Base-by-base conservation (phyloP, 1,140 invertebrate genomes). In the Nasonia longicornis region DNA sequence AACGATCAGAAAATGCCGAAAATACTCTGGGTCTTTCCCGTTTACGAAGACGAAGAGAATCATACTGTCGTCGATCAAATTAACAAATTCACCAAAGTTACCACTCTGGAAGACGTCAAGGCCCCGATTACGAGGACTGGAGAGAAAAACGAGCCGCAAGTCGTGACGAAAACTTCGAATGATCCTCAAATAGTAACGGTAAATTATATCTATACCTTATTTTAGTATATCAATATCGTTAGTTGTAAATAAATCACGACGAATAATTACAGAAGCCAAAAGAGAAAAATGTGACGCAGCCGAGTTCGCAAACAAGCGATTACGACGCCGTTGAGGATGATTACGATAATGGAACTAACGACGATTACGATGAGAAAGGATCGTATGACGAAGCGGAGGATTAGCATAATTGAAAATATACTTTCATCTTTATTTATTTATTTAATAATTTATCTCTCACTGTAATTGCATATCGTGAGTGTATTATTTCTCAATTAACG, bases 1-100 rank as follows among this genome's bases (percentile, higher is more conserved):
- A 42, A 22, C 20, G 42, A 70, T 20, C n/a, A 26, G 14, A 81
- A 77, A 48, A 48, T 83, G 64, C 78, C 82, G 12, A 77, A 72
- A 8, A 79, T 70, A 3, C n/a, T 84, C 0, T 82, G 79, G 66
- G 82, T 84, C 26, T 83, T 83, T 73, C 77, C 75, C 14, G 73
- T 81, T 3, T 76, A 81, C 31, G 52, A 81, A 20, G 72, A 70
- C 12, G 79, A 63, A 12, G 79, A 71, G 11, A 70, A 81, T 35
- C 58, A 76, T 2, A 74, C 70, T 0, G 14, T 80, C 1, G 16
- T 71, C 3, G 35, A 26, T 38, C 63, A 26, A 45, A 26, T 77
- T 29, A 64, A 77, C 29, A 31, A 16, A 22, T n/a, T 22, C 10
- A 3, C 22, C 7, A n/a, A 67, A 12, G 3, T 42, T 16, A 76